A percentile compares a stretch with the other conserved stretches of the same genome.
phyloP scores from a whole-genome alignment of 2,888 invertebrate species.

The Aromia moschata region DNA sequence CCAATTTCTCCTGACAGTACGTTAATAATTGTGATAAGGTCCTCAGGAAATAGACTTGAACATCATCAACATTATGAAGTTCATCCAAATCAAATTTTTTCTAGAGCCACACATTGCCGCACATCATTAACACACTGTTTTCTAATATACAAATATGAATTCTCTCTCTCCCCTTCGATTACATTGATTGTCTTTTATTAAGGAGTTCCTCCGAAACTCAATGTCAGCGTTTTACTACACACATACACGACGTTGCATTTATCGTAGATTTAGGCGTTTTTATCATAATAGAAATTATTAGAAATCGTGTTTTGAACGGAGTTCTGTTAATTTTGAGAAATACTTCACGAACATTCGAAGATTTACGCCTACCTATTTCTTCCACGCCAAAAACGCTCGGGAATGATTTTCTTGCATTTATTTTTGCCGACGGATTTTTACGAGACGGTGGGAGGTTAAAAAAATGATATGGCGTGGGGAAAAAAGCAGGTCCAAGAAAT shows the following conservation, averaged over 20 bases:
- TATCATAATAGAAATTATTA: slow-evolving; percentile 38
- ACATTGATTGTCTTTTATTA: not conserved
- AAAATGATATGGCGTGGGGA: too few species aligned
- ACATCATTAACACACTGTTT: slow-evolving; percentile 35
- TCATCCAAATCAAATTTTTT: slow-evolving; percentile 57
- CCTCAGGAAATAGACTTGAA: slow-evolving; percentile 62
- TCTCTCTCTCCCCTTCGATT: slow-evolving; percentile 9
- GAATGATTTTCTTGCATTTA: too few species aligned
- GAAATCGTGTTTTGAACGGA: slow-evolving; percentile 27
- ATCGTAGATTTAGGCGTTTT: slow-evolving; percentile 39
- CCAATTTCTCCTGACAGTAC: slow-evolving; percentile 42
- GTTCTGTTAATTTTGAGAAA: slow-evolving; percentile 31
- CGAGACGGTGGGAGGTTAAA: too few species aligned
- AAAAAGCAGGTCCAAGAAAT: not conserved
- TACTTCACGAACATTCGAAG: slow-evolving; percentile 27
- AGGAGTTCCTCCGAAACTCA: slow-evolving; percentile 1
- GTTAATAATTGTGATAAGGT: slow-evolving; percentile 62
- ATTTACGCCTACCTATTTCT: slow-evolving; percentile 16
- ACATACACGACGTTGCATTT: slow-evolving; percentile 39
- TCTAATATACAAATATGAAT: slow-evolving; percentile 17
- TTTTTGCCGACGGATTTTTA: too few species aligned
- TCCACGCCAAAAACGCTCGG: too few species aligned
- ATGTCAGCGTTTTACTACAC: slow-evolving; percentile 21
- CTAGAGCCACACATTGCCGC: slow-evolving; percentile 34
- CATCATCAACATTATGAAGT: slow-evolving; percentile 50